Percentiles rank a stretch among this genome's conserved stretches.
phyloP scores from a whole-genome alignment of 2,888 invertebrate species.

The Cinara cedri region DNA sequence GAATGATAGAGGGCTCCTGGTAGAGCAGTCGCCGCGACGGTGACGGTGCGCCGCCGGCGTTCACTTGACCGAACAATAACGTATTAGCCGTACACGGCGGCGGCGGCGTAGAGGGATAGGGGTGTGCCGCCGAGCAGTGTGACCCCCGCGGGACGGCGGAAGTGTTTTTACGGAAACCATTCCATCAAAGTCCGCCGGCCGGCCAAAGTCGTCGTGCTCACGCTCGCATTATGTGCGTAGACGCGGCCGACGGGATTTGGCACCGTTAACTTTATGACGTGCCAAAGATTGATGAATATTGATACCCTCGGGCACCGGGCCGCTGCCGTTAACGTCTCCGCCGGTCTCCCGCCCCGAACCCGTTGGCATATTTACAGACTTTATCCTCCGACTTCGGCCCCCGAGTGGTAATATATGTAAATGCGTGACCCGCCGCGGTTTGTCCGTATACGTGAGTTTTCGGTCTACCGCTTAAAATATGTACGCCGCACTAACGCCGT shows the following conservation, averaged over 20 bases:
- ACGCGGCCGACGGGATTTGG: slow-evolving; percentile 19
- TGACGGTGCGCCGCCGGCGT: neutral
- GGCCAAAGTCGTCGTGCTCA: neutral
- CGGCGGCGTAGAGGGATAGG: no score
- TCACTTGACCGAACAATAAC: slow-evolving; percentile 49
- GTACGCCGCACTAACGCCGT: no score
- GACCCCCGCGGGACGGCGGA: slow-evolving; percentile 37
- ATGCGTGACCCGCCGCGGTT: no score
- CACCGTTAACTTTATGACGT: slow-evolving; percentile 52
- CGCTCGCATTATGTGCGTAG: neutral
- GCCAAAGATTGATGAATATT: slow-evolving; percentile 56
- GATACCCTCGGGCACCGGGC: slow-evolving; percentile 12
- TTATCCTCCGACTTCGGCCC: neutral
- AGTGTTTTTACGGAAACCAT: slow-evolving; percentile 46
- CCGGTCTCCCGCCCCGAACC: slow-evolving; percentile 1
- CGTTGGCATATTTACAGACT: neutral
- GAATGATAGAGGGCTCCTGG: slow-evolving; percentile 27
- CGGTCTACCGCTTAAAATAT: no score
- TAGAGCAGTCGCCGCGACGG: neutral
- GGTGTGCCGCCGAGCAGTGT: no score
- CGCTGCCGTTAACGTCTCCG: slow-evolving; percentile 11
- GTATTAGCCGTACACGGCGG: slow-evolving; percentile 6
- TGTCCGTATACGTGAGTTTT: no score
- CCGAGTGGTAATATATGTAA: no score
- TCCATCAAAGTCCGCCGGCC: slow-evolving; percentile 52